phyloP scores from a whole-genome alignment of 2,888 invertebrate species.

The Cactoblastis cactorum region DNA sequence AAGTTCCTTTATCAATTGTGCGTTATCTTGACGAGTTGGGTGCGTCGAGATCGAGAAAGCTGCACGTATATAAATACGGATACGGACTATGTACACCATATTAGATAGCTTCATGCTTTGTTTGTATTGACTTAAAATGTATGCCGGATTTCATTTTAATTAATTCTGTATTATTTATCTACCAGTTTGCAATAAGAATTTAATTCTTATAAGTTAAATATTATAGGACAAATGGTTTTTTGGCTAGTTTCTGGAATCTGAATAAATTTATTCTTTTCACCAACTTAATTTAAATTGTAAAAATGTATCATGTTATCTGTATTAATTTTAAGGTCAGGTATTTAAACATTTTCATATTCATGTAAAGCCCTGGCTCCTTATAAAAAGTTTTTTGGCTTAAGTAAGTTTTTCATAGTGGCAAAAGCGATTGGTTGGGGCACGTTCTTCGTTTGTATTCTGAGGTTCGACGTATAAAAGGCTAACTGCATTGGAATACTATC shows the following conservation, averaged over 20 bases:
- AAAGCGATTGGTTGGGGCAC: slow-evolving; percentile 68
- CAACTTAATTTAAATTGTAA: too few species aligned
- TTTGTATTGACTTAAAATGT: too few species aligned
- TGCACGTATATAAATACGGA: slow-evolving; percentile 13
- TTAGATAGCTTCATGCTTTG: background rate
- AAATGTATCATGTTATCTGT: too few species aligned
- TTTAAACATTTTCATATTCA: background rate
- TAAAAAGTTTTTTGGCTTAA: slow-evolving; percentile 37
- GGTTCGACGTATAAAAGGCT: slow-evolving; percentile 40
- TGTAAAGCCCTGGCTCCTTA: slow-evolving; percentile 18
- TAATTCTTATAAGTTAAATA: too few species aligned
- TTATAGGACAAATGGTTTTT: too few species aligned
- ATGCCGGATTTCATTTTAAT: too few species aligned
- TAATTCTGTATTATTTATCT: too few species aligned
- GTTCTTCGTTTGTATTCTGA: slow-evolving; percentile 68
- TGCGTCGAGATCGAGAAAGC: slow-evolving; percentile 30
- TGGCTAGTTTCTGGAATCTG: too few species aligned
- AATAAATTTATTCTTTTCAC: too few species aligned
- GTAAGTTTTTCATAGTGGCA: slow-evolving; percentile 59
- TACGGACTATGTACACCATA: too few species aligned
- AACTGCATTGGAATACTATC: slow-evolving; percentile 33
- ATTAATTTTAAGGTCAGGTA: too few species aligned
- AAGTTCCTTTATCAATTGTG: slow-evolving; percentile 48
- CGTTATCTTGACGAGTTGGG: slow-evolving; percentile 39
- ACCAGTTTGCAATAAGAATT: too few species aligned